phyloP scores from a whole-genome alignment of 2,113 vertebrate genomes.

The Pelodiscus sinensis region DNA sequence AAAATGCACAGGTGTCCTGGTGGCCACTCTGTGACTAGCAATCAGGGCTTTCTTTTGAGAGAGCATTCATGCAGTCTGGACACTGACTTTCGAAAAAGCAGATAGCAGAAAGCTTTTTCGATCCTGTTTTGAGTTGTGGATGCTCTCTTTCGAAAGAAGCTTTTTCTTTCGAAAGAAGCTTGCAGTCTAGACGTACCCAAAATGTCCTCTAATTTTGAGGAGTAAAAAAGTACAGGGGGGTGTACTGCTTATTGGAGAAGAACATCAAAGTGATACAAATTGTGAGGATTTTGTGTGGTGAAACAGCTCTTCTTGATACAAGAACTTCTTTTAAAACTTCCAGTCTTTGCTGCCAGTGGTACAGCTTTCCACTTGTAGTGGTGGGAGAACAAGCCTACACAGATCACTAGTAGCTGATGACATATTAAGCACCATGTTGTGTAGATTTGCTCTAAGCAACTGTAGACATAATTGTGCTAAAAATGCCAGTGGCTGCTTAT shows the following conservation, averaged over 20 bases:
- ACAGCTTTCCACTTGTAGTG: background rate
- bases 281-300: background rate
- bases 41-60: too few relatives aligned
- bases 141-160: too few relatives aligned
- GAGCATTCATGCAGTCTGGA: too few relatives aligned
- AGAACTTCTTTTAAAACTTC: background rate
- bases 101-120: too few relatives aligned
- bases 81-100: too few relatives aligned
- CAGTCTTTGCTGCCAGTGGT: background rate
- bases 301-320: background rate
- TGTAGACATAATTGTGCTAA: background rate
- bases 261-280: background rate
- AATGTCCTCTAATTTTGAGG: background rate
- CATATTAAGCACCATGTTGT: background rate
- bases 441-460: background rate
- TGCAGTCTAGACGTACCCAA: too few relatives aligned
- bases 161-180: too few relatives aligned
- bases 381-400: background rate
- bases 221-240: too few relatives aligned
- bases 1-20: too few relatives aligned
- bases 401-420: rapidly evolving
- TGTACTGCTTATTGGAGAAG: background rate
- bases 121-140: too few relatives aligned
- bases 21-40: too few relatives aligned
- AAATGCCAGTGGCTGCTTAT: background rate